Percentiles rank a stretch among this genome's conserved stretches.
phyloP scores from a whole-genome alignment of 2,797 vertebrate genomes.

The Anolis apletophallus region DNA sequence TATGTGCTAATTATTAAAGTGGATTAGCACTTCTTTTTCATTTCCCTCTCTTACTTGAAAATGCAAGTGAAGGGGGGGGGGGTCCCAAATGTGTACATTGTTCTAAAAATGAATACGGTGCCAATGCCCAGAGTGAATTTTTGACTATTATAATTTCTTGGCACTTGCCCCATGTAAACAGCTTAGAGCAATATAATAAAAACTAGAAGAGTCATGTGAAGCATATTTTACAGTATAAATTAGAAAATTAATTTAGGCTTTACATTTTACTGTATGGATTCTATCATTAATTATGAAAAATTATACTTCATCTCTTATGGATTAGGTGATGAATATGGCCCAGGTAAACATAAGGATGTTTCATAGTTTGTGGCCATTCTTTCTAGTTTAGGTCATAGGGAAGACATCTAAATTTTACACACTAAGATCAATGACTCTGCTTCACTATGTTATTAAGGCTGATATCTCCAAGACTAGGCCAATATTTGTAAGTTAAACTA shows the following conservation, averaged over 20 bases:
- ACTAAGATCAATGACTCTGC: background rate
- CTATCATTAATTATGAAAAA: background rate
- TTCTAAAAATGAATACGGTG: constrained; percentile 52
- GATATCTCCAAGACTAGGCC: background rate
- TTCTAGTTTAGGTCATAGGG: background rate
- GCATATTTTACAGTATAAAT: background rate
- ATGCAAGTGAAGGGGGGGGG: constrained; percentile 47
- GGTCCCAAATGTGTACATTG: constrained; percentile 50
- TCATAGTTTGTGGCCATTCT: background rate
- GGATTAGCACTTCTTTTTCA: constrained; percentile 67
- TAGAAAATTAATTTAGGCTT: too few species aligned
- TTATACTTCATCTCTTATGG: background rate
- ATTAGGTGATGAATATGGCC: background rate
- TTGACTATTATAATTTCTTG: constrained; percentile 51
- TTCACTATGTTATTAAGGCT: background rate
- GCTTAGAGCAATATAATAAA: background rate
- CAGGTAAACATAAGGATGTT: background rate
- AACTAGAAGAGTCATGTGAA: background rate
- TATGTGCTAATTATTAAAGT: constrained; percentile 78
- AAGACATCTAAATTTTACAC: background rate
- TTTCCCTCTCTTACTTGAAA: constrained; percentile 36
- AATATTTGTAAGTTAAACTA: background rate
- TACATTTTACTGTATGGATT: background rate
- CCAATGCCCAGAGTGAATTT: background rate
- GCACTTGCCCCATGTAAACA: constrained; percentile 36